Base-by-base conservation (phyloP, 1,140 invertebrate genomes). In the Listronotus oregonensis region DNA sequence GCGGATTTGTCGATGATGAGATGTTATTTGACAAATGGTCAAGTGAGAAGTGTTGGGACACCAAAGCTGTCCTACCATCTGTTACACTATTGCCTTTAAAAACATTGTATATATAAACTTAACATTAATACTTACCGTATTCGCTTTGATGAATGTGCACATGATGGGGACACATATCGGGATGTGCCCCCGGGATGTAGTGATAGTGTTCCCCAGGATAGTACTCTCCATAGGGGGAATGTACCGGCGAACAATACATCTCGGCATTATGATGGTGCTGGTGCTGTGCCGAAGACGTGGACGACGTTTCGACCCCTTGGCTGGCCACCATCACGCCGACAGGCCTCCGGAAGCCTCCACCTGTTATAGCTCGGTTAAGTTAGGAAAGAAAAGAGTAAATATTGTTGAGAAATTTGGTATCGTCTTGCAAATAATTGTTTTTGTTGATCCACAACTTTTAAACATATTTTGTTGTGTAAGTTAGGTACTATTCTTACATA, bases 251-350 rank as follows among this genome's bases (percentile, higher is more conserved):
- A 42, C 17, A 37, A 37, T 37, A 37, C 34, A 37, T 37, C 34
- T 37, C 34, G 34, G 34, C 34, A 37, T 55, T 44, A 31, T 66
- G 55, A 21, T 58, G 64, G 37, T 66, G 64, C 7, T 66, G 64
- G 17, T 65, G 63, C 15, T 63, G 54, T 5, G 54, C 21, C 31
- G 63, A 65, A 39, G 46, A 40, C 17, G 63, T 12, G 55, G 64
- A 54, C 57, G 64, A 54, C 56, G 64, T 60, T 61, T 75, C 77
- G 55, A 76, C 75, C 66, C 71, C 71, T 66, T 78, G 77, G 65
- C 77, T 77, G 62, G 78, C 77, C 62, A 79, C 78, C 78, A 79
- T 79, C 44, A 72, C 76, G 56, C 54, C 60, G 34, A 37, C 34
- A 14, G 47, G 15, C 34, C 34, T 37, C 46, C 64, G 57, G 57